These are phyloP conservation scores for Pimephales promelas DNA, from an alignment of 2,113 vertebrate species.

Conservation along the genomic window DNA sequence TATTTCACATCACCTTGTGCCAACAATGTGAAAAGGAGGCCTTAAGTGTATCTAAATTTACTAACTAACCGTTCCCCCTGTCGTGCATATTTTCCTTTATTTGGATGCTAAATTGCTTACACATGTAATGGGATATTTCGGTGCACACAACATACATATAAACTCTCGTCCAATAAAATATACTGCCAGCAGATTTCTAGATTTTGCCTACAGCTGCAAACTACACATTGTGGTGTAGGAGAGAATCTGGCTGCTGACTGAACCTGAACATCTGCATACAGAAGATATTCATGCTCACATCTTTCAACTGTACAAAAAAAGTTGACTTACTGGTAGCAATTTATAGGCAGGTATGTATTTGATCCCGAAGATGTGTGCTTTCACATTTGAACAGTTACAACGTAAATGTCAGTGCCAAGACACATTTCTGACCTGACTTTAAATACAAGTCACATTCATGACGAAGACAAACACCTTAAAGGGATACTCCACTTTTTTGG, in stretches of 20 bases:
- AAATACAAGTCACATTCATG: not conserved
- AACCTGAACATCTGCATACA: conserved; percentile 6
- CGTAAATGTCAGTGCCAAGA: not conserved
- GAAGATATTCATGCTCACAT: conserved; percentile 21
- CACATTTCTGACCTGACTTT: not conserved
- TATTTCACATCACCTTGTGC: not conserved
- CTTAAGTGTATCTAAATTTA: conserved; percentile 50
- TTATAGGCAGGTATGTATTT: conserved; percentile 12
- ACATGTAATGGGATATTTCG: conserved; percentile 71
- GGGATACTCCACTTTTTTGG: no score
- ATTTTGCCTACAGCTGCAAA: conserved; percentile 54
- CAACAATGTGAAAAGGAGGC: conserved; percentile 40
- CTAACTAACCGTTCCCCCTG: conserved; percentile 50
- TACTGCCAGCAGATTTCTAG: conserved; percentile 55
- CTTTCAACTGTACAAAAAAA: not conserved
- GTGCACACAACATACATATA: conserved; percentile 66
- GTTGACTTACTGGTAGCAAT: conserved; percentile 15
- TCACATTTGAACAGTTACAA: not conserved
- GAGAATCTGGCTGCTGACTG: conserved; percentile 14
- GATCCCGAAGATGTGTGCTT: not conserved
- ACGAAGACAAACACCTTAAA: not conserved
- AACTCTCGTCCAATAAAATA: conserved; percentile 65
- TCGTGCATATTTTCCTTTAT: conserved; percentile 64
- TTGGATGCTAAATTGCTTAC: conserved; percentile 71
- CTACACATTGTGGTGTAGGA: conserved; percentile 60